Evolutionary conservation across 2,888 invertebrate species (phyloP), one percentile per base, ranked within the genome.

Genomic region (Trissolcus brochymenae): DNA sequence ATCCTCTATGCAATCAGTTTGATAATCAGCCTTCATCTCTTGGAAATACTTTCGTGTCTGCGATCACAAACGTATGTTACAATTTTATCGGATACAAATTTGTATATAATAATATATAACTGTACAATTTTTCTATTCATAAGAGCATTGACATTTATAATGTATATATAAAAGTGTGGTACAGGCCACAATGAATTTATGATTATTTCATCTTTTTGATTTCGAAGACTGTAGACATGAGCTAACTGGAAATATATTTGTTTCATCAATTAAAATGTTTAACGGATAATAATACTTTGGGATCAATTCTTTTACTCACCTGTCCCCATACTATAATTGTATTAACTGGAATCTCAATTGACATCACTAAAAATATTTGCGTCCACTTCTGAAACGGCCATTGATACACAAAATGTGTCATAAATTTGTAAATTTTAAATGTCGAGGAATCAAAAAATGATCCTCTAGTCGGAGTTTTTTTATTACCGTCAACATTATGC

Each of bases 321-420:
- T 67, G 67, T 19, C 17, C 40, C 17, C 4, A 43, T 49, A 46
- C n/a, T 29, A 68, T 59, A 11, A 59, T 40, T 1, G 35, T 29
- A 53, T 59, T 67, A n/a, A 67, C 16, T 43, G 67, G 67, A 25
- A 67, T 43, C 59, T 67, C 67, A 4, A 67, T 16, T 2, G 17
- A 7, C n/a, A 67, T 43, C 19, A 67, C 1, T 25, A 59, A n/a
- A 29, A 67, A 53, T 17, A 59, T 67, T 43, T 13, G 41, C 0
- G 25, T 17, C 59, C 51, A 67, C 13, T 59, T 67, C 51, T 53
- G 59, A 53, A 67, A 67, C 9, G 67, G 67, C 67, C 67, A 67
- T 11, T 67, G 67, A 19, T 53, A 67, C 7, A 67, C 59, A 11
- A 67, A 25, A 49, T 53, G 14, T 13, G 67, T 17, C 59, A 59